phyloP scores from a whole-genome alignment of 2,888 invertebrate species.

The Clitarchus hookeri region DNA sequence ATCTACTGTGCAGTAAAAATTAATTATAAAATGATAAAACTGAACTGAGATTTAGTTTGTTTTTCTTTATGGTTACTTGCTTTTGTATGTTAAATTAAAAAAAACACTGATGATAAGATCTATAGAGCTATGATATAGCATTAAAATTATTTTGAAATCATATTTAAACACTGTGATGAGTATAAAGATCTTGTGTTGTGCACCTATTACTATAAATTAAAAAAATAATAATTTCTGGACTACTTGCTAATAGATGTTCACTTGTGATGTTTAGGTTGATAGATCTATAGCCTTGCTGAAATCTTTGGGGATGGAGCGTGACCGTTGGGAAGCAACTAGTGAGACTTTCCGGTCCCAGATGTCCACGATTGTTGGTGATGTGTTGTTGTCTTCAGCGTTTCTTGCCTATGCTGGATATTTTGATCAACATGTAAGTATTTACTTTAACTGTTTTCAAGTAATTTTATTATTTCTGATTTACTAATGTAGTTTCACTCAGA shows the following conservation, averaged over 20 bases:
- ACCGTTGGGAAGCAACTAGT: constrained; percentile 96
- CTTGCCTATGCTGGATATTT: constrained; percentile 98
- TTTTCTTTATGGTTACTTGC: no score
- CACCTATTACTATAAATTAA: background rate
- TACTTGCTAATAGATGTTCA: background rate
- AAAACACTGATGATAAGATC: no score
- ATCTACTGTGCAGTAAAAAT: no score
- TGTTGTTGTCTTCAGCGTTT: constrained; percentile 94
- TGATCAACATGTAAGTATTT: constrained; percentile 76
- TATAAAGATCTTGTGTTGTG: no score
- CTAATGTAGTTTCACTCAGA: background rate
- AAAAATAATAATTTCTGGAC: background rate
- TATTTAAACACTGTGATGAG: no score
- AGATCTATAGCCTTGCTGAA: constrained; percentile 94
- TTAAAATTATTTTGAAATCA: no score
- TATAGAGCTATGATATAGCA: no score
- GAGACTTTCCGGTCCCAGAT: constrained; percentile 99
- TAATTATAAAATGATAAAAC: no score
- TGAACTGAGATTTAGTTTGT: no score
- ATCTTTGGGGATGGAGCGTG: constrained; percentile 93
- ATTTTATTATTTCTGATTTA: background rate
- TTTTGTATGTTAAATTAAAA: no score
- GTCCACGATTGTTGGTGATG: constrained; percentile 98
- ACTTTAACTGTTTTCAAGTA: background rate
- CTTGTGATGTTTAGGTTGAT: constrained; percentile 67